Base-by-base conservation (phyloP, 2,797 vertebrate genomes). In the Jordanella pulchra region DNA sequence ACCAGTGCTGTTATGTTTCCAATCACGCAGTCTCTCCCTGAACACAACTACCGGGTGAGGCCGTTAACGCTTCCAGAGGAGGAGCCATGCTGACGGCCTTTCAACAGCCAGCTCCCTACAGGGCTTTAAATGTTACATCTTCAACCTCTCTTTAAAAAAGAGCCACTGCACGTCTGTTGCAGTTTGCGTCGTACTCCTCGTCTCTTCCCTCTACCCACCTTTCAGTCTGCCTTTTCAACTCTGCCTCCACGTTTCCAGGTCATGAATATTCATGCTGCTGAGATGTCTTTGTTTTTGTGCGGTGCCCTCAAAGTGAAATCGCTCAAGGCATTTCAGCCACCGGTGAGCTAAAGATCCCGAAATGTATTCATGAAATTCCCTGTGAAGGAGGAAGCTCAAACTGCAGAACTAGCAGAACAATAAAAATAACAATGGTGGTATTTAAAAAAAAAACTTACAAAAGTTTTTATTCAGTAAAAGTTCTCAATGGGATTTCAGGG, bases 361-460 rank as follows among this genome's bases (percentile, higher is more conserved):
- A 92, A 92, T 91, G 86, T 89, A 91, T 93, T 92, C 87, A 90
- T 69, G 84, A 88, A 91, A 89, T 87, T 84, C 89, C 88, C 88
- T 88, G 87, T 63, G 78, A 91, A 87, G 84, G 85, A 77, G 23
- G 78, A 73, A 64, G 85, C 85, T 91, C 56, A 88, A 86, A 87
- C 88, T 89, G 86, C 85, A 75, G 72, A 77, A 85, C 81, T 73
- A 78, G 72, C 72, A 75, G 60, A 68, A 81, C 75, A 67, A 79
- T 64, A 51, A 47, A 23, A 35, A 71, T 27, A 65, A 66, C 32
- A 28, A 60, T 2, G 11, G 7, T 25, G 30, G 72, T 63, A 25
- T 21, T 3, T 68, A 25, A 75, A 80, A 76, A 35, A 82, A 64
- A 51, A 6, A 44, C 80, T 18, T 10, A 73, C 72, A 78, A 51